Percentiles rank a stretch among this genome's conserved stretches.
phyloP scores from a whole-genome alignment of 2,797 vertebrate species.

The Sphenopsis melanotis region DNA sequence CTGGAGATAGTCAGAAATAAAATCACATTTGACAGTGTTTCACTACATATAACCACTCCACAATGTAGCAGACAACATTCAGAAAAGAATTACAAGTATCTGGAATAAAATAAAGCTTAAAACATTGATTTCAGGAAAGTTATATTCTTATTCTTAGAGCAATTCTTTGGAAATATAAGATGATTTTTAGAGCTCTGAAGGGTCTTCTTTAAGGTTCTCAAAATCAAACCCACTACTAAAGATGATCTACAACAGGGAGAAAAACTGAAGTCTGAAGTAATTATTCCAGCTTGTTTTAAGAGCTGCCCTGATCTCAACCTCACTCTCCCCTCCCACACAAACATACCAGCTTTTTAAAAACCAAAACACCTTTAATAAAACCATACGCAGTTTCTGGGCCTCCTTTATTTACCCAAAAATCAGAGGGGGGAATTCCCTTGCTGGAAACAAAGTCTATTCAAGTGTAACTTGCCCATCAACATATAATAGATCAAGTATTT shows the following conservation, averaged over 20 bases:
- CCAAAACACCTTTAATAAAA: background rate
- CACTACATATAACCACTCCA: background rate
- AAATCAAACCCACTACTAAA: background rate
- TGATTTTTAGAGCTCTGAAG: background rate
- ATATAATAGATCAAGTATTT: background rate
- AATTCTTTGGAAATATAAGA: background rate
- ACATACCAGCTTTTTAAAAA: background rate
- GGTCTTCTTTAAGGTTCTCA: background rate
- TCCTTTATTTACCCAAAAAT: background rate
- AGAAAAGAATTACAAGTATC: background rate
- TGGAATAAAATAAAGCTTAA: background rate
- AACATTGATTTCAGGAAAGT: background rate
- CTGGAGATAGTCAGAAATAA: conserved; percentile 70
- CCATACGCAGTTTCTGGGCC: background rate
- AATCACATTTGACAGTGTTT: background rate
- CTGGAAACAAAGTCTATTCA: background rate
- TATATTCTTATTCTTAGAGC: background rate
- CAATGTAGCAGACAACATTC: background rate
- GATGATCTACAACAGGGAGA: background rate
- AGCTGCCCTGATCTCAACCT: background rate
- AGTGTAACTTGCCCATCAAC: background rate
- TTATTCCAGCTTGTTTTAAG: background rate
- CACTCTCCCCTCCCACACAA: background rate
- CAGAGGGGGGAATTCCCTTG: background rate
- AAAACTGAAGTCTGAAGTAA: background rate